Evolutionary conservation across 30 jellyfish, hydroid and myxozoan species (phyloP).

Genomic region (Morbakka virulenta): DNA sequence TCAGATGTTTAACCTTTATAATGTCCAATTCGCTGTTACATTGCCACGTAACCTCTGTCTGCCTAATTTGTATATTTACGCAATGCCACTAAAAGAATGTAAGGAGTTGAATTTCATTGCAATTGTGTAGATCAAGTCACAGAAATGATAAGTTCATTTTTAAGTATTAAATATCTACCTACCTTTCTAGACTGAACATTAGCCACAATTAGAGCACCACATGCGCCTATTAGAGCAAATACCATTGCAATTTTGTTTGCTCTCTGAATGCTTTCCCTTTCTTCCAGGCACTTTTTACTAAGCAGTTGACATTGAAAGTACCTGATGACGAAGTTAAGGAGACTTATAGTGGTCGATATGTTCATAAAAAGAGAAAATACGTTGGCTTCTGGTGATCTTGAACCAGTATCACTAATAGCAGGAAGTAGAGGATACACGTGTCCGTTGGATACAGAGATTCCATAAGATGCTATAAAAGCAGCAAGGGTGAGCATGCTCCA

Average conservation of each 20-base stretch:
- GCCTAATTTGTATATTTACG: too few relatives aligned
- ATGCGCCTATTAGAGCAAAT: conserved; percentile 47
- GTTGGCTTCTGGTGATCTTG: conserved; percentile 78
- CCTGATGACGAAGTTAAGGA: conserved; percentile 56
- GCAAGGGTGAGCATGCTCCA: conserved; percentile 64
- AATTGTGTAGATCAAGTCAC: too few relatives aligned
- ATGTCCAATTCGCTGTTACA: too few relatives aligned
- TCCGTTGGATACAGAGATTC: conserved; percentile 56
- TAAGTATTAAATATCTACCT: background rate
- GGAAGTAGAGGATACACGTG: conserved; percentile 83
- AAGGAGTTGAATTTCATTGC: too few relatives aligned
- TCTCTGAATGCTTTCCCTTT: conserved; percentile 46
- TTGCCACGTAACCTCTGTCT: too few relatives aligned
- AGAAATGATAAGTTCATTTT: background rate
- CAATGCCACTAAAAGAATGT: too few relatives aligned
- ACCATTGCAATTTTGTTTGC: conserved; percentile 48
- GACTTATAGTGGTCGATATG: conserved; percentile 46
- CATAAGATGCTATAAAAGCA: conserved; percentile 54
- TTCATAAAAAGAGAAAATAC: conserved; percentile 68
- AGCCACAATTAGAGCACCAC: conserved; percentile 80
- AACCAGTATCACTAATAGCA: conserved; percentile 81
- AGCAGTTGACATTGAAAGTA: conserved; percentile 79
- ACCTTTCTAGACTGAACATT: conserved; percentile 75
- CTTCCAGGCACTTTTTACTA: conserved; percentile 61
- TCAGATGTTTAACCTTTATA: too few relatives aligned